phyloP scores from a whole-genome alignment of 2,797 vertebrate species.

The Sebastes nivosus region DNA sequence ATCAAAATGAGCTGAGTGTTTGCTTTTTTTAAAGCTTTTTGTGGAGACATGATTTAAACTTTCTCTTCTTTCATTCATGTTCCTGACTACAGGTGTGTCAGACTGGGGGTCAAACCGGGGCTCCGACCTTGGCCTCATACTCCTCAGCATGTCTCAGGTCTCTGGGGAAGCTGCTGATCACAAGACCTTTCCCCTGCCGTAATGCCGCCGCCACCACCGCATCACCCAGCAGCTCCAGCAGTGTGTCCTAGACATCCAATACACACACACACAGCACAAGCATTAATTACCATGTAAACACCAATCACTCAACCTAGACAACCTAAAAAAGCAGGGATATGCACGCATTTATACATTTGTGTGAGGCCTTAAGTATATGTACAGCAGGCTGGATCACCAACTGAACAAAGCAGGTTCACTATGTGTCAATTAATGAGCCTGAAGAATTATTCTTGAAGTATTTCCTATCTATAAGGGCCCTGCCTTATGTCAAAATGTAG shows the following conservation, averaged over 20 bases:
- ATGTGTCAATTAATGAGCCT: not conserved
- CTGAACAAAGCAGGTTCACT: not conserved
- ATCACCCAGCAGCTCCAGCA: conserved; percentile 89
- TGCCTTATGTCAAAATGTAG: not conserved
- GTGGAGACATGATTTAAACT: not conserved
- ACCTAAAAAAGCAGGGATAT: not conserved
- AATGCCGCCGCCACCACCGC: conserved; percentile 77
- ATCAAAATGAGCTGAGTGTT: not conserved
- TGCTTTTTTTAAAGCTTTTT: no score
- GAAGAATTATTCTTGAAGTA: not conserved
- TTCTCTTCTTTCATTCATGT: not conserved
- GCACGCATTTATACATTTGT: not conserved
- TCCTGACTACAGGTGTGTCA: not conserved
- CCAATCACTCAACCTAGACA: not conserved
- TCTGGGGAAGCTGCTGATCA: conserved; percentile 90
- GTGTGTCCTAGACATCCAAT: conserved; percentile 75
- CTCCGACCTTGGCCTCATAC: conserved; percentile 88
- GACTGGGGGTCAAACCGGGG: not conserved
- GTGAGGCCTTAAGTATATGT: not conserved
- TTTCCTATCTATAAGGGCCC: not conserved
- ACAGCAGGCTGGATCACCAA: not conserved
- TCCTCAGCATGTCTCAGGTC: conserved; percentile 89
- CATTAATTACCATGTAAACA: not conserved
- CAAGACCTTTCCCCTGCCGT: conserved; percentile 84
- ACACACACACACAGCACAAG: not conserved